These are phyloP conservation scores for Dione vanillae DNA, from an alignment of 2,888 invertebrate genomes.

Conservation along the genomic window DNA sequence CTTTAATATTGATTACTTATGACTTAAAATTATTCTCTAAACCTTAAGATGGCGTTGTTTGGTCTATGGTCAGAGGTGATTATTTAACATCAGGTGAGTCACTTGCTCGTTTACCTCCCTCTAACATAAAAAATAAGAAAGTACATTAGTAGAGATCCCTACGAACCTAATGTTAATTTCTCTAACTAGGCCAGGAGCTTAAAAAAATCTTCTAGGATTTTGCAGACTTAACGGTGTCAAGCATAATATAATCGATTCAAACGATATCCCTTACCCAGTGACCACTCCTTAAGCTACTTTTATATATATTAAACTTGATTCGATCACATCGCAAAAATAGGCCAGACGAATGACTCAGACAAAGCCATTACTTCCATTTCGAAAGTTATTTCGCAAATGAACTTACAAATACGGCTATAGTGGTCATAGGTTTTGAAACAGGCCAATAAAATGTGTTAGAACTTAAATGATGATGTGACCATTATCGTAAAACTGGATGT, in stretches of 20 bases:
- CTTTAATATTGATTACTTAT: too few relatives aligned
- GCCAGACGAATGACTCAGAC: slow-evolving; percentile 20
- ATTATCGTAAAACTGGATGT: slow-evolving; percentile 26
- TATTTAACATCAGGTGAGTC: too few relatives aligned
- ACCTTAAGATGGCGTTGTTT: too few relatives aligned
- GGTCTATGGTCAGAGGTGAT: too few relatives aligned
- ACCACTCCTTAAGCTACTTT: background rate
- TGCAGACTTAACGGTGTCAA: background rate
- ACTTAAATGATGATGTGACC: slow-evolving; percentile 9
- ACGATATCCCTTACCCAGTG: background rate
- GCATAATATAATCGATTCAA: background rate
- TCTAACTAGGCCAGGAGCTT: too few relatives aligned
- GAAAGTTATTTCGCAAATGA: slow-evolving; percentile 34
- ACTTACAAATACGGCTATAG: slow-evolving; percentile 34
- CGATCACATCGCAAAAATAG: slow-evolving; percentile 22
- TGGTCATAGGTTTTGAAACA: slow-evolving; percentile 36
- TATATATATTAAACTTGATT: slow-evolving; percentile 1
- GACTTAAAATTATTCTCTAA: too few relatives aligned
- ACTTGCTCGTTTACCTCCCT: too few relatives aligned
- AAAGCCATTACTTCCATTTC: slow-evolving; percentile 22
- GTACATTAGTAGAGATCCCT: too few relatives aligned
- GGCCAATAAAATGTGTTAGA: slow-evolving; percentile 32
- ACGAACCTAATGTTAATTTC: too few relatives aligned
- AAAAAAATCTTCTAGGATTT: too few relatives aligned
- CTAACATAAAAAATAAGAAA: too few relatives aligned